Evolutionary conservation across 2,888 invertebrate species (phyloP), one percentile per base, ranked within the genome.

Genomic region (Mythimna loreyi): DNA sequence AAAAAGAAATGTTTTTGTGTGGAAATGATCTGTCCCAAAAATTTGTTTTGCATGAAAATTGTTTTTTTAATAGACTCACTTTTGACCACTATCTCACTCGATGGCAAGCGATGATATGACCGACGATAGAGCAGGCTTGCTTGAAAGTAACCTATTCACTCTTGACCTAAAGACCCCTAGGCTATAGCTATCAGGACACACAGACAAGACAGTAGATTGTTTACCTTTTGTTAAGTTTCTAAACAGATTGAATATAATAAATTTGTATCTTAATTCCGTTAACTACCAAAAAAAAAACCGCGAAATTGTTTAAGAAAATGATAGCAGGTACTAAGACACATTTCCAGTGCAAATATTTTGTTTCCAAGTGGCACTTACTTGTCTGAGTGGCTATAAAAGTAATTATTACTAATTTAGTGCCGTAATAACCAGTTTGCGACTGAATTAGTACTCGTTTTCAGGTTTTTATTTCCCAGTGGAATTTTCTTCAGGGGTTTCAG

Each of bases 371-470:
- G n/a, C 61, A 67, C 36, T 67, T 57, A 56, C 50, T 43, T 25
- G 28, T 33, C 52, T 52, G 40, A 19, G 40, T 30, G 36, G 52
- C 9, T 33, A 59, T 80, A 65, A 67, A 49, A 49, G 33, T 75
- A 75, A 75, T 71, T 25, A 71, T 64, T 67, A 78, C 63, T 64
- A 71, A 71, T 73, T 63, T 63, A 56, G 19, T 36, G 3, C 49
- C 5, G 58, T 56, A 50, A 55, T 67, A 62, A 67, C 28, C 21
- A 65, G 28, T 40, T 21, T 21, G 5, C 8, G 16, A 52, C 23
- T 57, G 16, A 67, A 56, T 57, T 13, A 67, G 23, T 47, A 40
- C 23, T 16, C 13, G 21, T 36, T 13, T 52, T 57, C 19, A 57
- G 45, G 45, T 21, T 57, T 66, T 57, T 57, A 47, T 52, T 36